A percentile compares a stretch with the other conserved stretches of the same genome.
Evolutionary conservation across 1,140 invertebrate genomes (phyloP).

Genomic region (Elysia chlorotica): DNA sequence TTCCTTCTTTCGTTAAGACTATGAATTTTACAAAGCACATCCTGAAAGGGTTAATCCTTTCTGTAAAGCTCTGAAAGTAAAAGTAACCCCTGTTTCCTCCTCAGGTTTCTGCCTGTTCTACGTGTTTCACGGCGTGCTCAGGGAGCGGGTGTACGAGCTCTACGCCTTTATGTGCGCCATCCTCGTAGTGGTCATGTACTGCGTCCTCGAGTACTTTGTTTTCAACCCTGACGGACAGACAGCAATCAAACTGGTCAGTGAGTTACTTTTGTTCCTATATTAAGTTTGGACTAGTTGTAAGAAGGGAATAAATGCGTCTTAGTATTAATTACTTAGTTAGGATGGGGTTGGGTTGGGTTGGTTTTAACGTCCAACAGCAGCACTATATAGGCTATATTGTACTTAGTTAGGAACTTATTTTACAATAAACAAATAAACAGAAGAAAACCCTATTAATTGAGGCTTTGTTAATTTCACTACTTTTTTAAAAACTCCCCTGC

Average conservation of each 20-base stretch:
- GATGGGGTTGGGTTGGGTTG: neutral
- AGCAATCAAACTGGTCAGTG: constrained; percentile 43
- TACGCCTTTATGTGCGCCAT: constrained; percentile 42
- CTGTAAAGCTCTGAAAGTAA: too few species aligned
- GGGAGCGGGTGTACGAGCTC: constrained; percentile 49
- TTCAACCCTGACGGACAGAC: constrained; percentile 26
- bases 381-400: too few species aligned
- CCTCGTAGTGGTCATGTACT: constrained; percentile 42
- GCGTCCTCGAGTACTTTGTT: constrained; percentile 43
- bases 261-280: neutral
- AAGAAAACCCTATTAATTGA: too few species aligned
- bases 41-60: too few species aligned
- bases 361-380: neutral
- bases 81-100: too few species aligned
- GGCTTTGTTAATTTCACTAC: too few species aligned
- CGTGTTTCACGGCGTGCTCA: constrained; percentile 42
- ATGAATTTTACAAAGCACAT: too few species aligned
- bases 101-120: constrained; percentile 34
- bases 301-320: neutral
- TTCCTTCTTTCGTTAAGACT: too few species aligned
- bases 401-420: too few species aligned
- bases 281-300: neutral
- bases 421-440: too few species aligned
- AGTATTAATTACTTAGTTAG: neutral
- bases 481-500: too few species aligned